These are phyloP conservation scores for Halictus quadricinctus DNA, from an alignment of 2,888 invertebrate species.

Conservation along the genomic window DNA sequence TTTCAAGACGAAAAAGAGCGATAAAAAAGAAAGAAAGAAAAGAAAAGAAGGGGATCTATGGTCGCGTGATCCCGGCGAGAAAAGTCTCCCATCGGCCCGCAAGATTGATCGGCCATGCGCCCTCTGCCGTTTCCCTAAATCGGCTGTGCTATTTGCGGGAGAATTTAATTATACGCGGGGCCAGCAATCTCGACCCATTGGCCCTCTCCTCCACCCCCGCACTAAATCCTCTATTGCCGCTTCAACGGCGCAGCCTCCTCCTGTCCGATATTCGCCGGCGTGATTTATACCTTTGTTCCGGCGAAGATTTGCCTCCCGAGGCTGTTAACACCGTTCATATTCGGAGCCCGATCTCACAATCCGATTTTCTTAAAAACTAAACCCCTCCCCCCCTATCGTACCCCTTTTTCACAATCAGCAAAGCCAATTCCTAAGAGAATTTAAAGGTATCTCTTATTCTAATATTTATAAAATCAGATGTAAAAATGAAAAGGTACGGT, in stretches of 20 bases:
- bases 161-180: constrained; percentile 65
- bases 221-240: constrained; percentile 44
- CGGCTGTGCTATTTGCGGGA: constrained; percentile 51
- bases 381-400: background rate
- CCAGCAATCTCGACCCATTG: constrained; percentile 28
- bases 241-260: constrained; percentile 24
- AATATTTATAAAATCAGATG: background rate
- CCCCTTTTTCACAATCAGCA: background rate
- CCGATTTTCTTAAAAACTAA: background rate
- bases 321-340: constrained; percentile 13
- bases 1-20: background rate
- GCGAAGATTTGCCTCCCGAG: background rate
- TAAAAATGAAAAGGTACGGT: too few species aligned
- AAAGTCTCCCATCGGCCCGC: constrained; percentile 30
- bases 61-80: background rate
- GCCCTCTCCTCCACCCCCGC: background rate
- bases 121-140: constrained; percentile 56
- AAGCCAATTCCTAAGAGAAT: background rate
- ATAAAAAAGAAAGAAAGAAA: constrained; percentile 20
- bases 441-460: background rate
- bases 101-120: constrained; percentile 56
- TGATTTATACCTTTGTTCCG: constrained; percentile 44
- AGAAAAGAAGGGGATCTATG: constrained; percentile 12
- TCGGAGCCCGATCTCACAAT: background rate
- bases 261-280: constrained; percentile 8